phyloP scores from a whole-genome alignment of 37 sponge, comb jelly and placozoan genomes.

The Halisarca cf. caerulea region DNA sequence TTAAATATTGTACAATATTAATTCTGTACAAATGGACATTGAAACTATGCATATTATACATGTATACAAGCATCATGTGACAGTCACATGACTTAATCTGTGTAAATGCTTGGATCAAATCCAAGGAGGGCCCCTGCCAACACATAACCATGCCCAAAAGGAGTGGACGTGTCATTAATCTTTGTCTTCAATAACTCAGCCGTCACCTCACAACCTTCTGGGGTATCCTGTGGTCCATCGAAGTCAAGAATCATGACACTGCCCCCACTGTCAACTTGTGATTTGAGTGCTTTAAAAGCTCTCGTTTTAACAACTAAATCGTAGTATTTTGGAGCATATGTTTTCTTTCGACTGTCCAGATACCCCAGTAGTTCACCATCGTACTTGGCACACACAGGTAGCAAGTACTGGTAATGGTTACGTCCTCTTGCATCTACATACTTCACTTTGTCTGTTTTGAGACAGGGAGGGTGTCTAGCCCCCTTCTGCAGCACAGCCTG shows the following conservation, averaged over 20 bases:
- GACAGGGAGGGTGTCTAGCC: background rate
- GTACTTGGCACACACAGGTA: background rate
- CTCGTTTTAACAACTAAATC: background rate
- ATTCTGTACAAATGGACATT: background rate
- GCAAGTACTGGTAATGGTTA: background rate
- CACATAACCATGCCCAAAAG: conserved; percentile 6
- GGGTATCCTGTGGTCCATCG: background rate
- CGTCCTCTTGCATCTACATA: background rate
- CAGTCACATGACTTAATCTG: too few relatives aligned
- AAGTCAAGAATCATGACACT: conserved; percentile 6
- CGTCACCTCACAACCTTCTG: conserved; percentile 6
- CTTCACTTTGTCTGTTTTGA: background rate
- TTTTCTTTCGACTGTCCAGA: background rate
- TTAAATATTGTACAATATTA: background rate
- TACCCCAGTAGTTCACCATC: background rate
- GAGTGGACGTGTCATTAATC: background rate
- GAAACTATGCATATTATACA: background rate
- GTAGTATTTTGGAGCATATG: conserved; percentile 10
- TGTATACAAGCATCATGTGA: too few relatives aligned
- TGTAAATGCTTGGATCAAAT: background rate
- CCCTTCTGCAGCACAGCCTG: background rate
- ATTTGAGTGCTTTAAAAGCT: background rate
- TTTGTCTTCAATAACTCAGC: background rate
- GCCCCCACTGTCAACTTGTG: background rate
- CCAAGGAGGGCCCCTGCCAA: background rate